Percentiles rank a stretch among this genome's conserved stretches.
phyloP scores from a whole-genome alignment of 2,888 invertebrate genomes.

The Dyspetes luteomarginatus region DNA sequence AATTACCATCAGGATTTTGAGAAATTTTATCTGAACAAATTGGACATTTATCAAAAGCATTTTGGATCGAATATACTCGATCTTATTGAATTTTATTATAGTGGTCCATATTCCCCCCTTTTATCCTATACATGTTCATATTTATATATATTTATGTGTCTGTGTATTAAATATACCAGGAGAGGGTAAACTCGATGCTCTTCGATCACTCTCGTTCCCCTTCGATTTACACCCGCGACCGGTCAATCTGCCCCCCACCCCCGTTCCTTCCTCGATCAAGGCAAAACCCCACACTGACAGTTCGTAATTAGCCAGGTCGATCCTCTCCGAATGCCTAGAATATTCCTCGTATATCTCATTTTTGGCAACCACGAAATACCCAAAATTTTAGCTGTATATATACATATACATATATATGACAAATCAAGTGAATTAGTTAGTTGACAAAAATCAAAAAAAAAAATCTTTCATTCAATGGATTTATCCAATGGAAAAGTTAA shows the following conservation, averaged over 20 bases:
- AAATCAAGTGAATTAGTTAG: too few relatives aligned
- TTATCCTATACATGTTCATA: background rate
- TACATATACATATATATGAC: too few relatives aligned
- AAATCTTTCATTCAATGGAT: too few relatives aligned
- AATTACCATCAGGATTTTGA: too few relatives aligned
- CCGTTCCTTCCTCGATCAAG: background rate
- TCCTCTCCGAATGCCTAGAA: background rate
- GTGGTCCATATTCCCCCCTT: too few relatives aligned
- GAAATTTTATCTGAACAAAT: too few relatives aligned
- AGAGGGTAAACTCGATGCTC: background rate
- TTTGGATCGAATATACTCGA: too few relatives aligned
- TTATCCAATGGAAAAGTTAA: too few relatives aligned
- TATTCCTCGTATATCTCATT: background rate
- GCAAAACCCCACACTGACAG: background rate
- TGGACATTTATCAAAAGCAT: too few relatives aligned
- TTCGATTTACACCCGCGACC: background rate
- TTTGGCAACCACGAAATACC: background rate
- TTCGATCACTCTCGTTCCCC: background rate
- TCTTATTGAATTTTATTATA: too few relatives aligned
- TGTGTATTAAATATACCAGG: background rate
- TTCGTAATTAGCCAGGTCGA: background rate
- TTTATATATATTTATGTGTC: background rate
- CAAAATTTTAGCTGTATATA: too few relatives aligned
- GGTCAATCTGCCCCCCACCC: background rate
- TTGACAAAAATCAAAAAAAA: too few relatives aligned